Conservation (phyloP, 2,113 vertebrate species). For the Anthoscopus minutus region DNA sequence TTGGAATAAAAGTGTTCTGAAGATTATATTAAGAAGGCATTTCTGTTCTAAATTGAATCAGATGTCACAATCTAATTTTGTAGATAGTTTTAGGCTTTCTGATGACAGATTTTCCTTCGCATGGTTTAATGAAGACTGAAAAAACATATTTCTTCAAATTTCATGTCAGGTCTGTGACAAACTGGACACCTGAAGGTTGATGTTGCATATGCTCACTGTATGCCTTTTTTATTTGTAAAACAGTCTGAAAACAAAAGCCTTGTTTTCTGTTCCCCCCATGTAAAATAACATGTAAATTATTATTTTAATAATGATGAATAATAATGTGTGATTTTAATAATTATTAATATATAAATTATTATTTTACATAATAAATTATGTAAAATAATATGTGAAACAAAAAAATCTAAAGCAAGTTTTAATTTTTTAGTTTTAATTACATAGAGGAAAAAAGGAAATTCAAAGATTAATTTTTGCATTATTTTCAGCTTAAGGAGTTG, state of each 20-base stretch:
- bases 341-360: too few species aligned
- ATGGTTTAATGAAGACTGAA: neutral
- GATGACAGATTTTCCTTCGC: slow-evolving; percentile 1
- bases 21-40: slow-evolving; percentile 3
- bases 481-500: neutral
- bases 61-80: neutral
- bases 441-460: neutral
- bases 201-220: neutral
- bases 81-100: neutral
- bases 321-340: too few species aligned
- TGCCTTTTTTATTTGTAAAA: neutral
- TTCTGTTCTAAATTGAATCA: slow-evolving; percentile 23
- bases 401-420: neutral
- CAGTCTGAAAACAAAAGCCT: neutral
- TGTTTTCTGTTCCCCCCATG: neutral
- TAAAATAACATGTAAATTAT: neutral
- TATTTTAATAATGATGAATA: too few species aligned
- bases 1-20: neutral
- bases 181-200: neutral
- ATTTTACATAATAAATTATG: too few species aligned
- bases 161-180: neutral
- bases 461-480: neutral
- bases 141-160: neutral
- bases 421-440: neutral
- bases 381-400: neutral